Evolutionary conservation across 2,797 vertebrate genomes (phyloP).

Genomic region (Danio albolineatus): DNA sequence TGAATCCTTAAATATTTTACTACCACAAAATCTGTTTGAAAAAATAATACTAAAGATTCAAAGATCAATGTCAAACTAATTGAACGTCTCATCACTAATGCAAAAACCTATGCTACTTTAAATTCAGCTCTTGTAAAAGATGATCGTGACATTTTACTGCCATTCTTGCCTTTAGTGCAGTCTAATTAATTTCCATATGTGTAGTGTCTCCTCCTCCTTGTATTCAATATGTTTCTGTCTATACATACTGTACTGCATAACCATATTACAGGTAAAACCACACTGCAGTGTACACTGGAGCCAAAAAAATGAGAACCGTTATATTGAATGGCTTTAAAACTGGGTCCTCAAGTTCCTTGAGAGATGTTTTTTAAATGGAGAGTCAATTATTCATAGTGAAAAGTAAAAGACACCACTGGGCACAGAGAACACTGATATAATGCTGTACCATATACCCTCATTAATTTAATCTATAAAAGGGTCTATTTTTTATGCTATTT

Average conservation of each 20-base stretch:
- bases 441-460: too few relatives aligned
- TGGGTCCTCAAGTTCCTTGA: conserved; percentile 33
- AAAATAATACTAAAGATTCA: conserved; percentile 3
- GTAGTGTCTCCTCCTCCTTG: background rate
- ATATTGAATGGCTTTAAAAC: conserved; percentile 10
- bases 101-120: background rate
- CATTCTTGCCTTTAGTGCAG: background rate
- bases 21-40: too few relatives aligned
- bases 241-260: background rate
- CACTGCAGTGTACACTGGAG: background rate
- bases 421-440: conserved; percentile 5
- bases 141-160: background rate
- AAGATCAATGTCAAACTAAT: background rate
- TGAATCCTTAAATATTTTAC: background rate
- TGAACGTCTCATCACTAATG: background rate
- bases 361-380: conserved; percentile 34
- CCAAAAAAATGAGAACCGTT: conserved; percentile 11
- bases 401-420: conserved; percentile 27
- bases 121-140: background rate
- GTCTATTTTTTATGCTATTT: too few relatives aligned
- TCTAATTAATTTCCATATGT: background rate
- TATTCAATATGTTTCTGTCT: background rate
- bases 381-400: conserved; percentile 39
- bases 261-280: background rate
- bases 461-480: too few relatives aligned